Base-by-base conservation (phyloP, 2,797 vertebrate species). In the Anableps anableps region DNA sequence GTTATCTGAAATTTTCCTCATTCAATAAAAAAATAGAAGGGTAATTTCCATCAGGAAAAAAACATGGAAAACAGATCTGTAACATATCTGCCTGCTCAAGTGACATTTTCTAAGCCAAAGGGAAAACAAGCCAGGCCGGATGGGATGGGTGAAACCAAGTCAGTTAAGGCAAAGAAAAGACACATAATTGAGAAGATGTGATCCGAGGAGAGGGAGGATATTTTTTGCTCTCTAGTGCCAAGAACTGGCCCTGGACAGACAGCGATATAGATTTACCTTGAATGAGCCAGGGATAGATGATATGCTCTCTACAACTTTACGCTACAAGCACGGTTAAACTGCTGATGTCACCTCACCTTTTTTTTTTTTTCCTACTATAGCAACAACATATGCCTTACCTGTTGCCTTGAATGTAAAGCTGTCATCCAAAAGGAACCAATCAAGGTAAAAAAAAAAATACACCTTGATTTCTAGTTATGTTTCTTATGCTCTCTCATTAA, bases 241-340 rank as follows among this genome's bases (percentile, higher is more conserved):
- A 92, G 88, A 86, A 80, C 11, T 11, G 55, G 72, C 88, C 75
- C 62, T 1, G 75, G 60, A 78, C 85, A 91, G 93, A 93, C 90
- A 5, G 81, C 0, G 62, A 76, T 91, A 92, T 93, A 79, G 93
- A 92, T 94, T 92, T 91, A 90, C 86, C 85, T 81, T 83, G 89
- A 89, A 86, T 34, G 84, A 85, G 84, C 50, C 85, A 66, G 47
- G 84, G 91, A 86, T 70, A 92, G 85, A 77, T 4, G 91, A 93
- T 88, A 93, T 64, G 78, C 72, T 64, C 75, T 66, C 70, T 14
- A 72, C 79, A 53, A 77, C 50, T 51, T 72, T 87, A 89, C 85
- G 21, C 88, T 78, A 91, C 87, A 85, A 88, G 83, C 85, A 74
- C 81, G 5, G 50, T 77, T 72, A 81, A 92, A 79, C 77, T 84